Evolutionary conservation across 2,797 vertebrate species (phyloP).

Genomic region (Echeneis naucrates): DNA sequence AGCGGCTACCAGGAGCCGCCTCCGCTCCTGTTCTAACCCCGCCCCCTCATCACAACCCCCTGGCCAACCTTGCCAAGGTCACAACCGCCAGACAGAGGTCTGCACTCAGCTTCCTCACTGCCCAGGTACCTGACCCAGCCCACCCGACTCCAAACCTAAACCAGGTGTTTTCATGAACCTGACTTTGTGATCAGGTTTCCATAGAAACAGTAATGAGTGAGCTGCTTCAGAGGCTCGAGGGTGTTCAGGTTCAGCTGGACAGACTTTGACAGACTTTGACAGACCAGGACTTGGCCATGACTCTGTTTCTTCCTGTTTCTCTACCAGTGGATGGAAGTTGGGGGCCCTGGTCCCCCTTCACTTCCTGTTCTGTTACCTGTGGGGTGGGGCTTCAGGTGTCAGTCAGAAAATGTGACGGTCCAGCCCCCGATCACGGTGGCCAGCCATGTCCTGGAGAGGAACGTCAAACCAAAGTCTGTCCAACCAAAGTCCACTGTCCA

Average conservation of each 20-base stretch:
- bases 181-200: too few species aligned
- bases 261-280: not conserved
- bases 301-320: slow-evolving; percentile 16
- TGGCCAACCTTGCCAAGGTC: slow-evolving; percentile 21
- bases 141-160: slow-evolving; percentile 29
- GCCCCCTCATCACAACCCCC: slow-evolving; percentile 54
- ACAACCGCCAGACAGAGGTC: fast-evolving
- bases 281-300: not conserved
- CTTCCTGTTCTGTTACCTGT: slow-evolving; percentile 68
- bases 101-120: slow-evolving; percentile 58
- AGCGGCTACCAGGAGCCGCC: slow-evolving; percentile 35
- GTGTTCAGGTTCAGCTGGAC: too few species aligned
- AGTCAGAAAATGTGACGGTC: slow-evolving; percentile 54
- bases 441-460: slow-evolving; percentile 45
- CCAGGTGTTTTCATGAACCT: too few species aligned
- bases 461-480: slow-evolving; percentile 33
- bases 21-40: slow-evolving; percentile 62
- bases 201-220: too few species aligned
- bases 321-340: slow-evolving; percentile 64
- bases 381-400: slow-evolving; percentile 67
- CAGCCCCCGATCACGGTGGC: slow-evolving; percentile 52
- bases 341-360: slow-evolving; percentile 66
- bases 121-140: slow-evolving; percentile 52
- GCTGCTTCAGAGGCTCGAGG: too few species aligned
- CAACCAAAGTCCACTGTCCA: slow-evolving; percentile 63